Conservation (phyloP, 2,888 invertebrate species). For the Synanthedon andrenaeformis region DNA sequence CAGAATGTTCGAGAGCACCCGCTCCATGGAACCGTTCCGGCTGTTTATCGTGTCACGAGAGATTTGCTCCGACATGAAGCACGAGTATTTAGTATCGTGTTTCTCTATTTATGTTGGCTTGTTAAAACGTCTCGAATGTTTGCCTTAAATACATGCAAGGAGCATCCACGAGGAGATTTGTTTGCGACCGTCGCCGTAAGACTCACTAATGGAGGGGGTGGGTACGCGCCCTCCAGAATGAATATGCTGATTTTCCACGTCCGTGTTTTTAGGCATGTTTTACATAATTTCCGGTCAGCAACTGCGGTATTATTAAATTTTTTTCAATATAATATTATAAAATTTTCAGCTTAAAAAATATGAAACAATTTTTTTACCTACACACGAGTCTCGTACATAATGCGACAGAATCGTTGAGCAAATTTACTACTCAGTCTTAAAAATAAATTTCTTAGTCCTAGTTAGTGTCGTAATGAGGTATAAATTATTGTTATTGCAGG, state of each 20-base stretch:
- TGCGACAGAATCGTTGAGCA: not conserved
- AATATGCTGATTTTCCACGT: slow-evolving; percentile 59
- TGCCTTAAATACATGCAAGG: slow-evolving; percentile 42
- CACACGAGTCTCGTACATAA: not conserved
- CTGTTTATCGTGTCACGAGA: slow-evolving; percentile 42
- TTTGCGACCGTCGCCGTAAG: slow-evolving; percentile 40
- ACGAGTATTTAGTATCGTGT: slow-evolving; percentile 41
- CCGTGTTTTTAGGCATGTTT: slow-evolving; percentile 55
- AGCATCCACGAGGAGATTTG: slow-evolving; percentile 38
- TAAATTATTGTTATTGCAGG: too few relatives aligned
- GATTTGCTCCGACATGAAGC: slow-evolving; percentile 39
- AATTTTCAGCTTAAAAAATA: not conserved
- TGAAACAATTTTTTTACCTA: not conserved
- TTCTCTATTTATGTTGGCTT: slow-evolving; percentile 40
- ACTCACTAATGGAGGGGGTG: slow-evolving; percentile 60
- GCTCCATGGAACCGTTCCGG: slow-evolving; percentile 21
- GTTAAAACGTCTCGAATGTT: slow-evolving; percentile 36
- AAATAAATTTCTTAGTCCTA: not conserved
- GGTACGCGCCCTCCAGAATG: slow-evolving; percentile 44
- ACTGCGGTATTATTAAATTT: slow-evolving; percentile 43
- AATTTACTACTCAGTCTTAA: not conserved
- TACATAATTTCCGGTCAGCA: slow-evolving; percentile 61
- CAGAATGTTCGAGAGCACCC: slow-evolving; percentile 35
- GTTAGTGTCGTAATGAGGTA: too few relatives aligned
- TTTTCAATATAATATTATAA: slow-evolving; percentile 10